Percentiles rank a stretch among this genome's conserved stretches.
These are phyloP conservation scores for Drosophila greeni DNA, from an alignment of 2,888 invertebrate species.

Conservation along the genomic window DNA sequence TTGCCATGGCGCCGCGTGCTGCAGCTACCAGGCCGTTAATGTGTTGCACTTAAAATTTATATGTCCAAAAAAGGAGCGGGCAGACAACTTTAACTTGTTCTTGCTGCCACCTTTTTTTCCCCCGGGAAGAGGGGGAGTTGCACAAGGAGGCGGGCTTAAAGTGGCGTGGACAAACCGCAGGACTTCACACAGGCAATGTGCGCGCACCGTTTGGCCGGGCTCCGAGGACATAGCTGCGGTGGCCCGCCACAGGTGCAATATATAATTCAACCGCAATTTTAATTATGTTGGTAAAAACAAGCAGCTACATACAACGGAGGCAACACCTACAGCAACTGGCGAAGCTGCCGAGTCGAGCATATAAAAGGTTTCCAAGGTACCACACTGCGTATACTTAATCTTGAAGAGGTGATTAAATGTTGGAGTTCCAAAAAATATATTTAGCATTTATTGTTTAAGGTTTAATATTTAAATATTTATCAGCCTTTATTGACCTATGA, in stretches of 20 bases:
- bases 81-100: conserved; percentile 63
- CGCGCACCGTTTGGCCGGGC: conserved; percentile 35
- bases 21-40: conserved; percentile 61
- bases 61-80: conserved; percentile 53
- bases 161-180: conserved; percentile 57
- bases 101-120: conserved; percentile 4
- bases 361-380: conserved; percentile 29
- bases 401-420: conserved; percentile 14
- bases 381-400: conserved; percentile 47
- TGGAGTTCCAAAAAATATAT: neutral
- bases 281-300: conserved; percentile 63
- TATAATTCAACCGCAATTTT: conserved; percentile 69
- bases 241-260: conserved; percentile 70
- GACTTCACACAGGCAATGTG: conserved; percentile 54
- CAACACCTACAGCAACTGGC: conserved; percentile 8
- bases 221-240: conserved; percentile 53
- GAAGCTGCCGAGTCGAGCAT: conserved; percentile 3
- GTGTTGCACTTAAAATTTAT: conserved; percentile 71
- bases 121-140: neutral
- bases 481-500: too few species aligned
- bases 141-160: conserved; percentile 43
- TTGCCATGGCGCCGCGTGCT: conserved; percentile 21
- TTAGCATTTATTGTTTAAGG: neutral
- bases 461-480: too few species aligned
- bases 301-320: conserved; percentile 18